Conservation (phyloP, 1,140 invertebrate species). For the Macrobrachium rosenbergii region DNA sequence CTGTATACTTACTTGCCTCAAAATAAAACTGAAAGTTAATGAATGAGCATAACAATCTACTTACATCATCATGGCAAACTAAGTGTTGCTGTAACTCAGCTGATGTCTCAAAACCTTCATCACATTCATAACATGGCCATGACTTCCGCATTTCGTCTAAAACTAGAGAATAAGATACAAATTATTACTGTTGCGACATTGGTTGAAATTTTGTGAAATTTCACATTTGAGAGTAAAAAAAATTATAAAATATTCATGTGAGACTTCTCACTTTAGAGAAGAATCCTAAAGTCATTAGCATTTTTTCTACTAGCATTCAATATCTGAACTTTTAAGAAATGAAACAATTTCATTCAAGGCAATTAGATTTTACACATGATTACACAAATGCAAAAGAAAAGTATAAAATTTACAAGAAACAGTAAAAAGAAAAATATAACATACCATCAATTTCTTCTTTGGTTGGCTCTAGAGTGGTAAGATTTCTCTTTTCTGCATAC, state of each 20-base stretch:
- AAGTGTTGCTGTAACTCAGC: conserved; percentile 76
- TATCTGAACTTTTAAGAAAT: not conserved
- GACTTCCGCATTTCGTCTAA: conserved; percentile 67
- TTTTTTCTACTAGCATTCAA: too few relatives aligned
- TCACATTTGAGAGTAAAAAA: too few relatives aligned
- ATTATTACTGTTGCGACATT: too few relatives aligned
- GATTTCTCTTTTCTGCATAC: conserved; percentile 75
- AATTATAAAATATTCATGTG: too few relatives aligned
- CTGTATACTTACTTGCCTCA: too few relatives aligned
- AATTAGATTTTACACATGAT: too few relatives aligned
- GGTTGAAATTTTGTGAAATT: not conserved
- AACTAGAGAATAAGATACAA: conserved; percentile 14
- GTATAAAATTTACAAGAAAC: conserved; percentile 52
- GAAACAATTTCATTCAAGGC: too few relatives aligned
- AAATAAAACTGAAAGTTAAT: too few relatives aligned
- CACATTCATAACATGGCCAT: conserved; percentile 75
- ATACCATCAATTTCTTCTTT: conserved; percentile 69
- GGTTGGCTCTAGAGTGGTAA: conserved; percentile 70
- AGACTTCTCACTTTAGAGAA: too few relatives aligned
- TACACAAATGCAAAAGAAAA: too few relatives aligned
- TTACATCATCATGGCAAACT: conserved; percentile 72
- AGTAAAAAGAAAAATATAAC: conserved; percentile 34
- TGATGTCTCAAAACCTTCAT: conserved; percentile 73
- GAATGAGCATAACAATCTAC: conserved; percentile 22
- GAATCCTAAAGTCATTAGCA: too few relatives aligned